Evolutionary conservation across 2,113 vertebrate genomes (phyloP), one percentile per base, ranked within the genome.

Genomic region (Dermatemys mawii): DNA sequence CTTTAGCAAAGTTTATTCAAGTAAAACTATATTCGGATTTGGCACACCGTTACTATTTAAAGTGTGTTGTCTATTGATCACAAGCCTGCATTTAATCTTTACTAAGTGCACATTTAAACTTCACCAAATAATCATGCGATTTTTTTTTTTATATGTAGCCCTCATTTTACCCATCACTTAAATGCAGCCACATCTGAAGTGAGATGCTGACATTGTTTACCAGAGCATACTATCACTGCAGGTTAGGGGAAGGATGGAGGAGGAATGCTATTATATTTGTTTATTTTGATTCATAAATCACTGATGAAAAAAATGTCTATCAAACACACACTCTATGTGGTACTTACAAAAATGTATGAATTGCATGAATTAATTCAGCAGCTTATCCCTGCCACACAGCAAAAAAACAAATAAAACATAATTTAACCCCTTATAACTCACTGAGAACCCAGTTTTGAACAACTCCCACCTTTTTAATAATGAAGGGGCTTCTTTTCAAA

Each of bases 41-140:
- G 92, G 89, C 92, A 97, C 78, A 86, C 32, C 87, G 50, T 53
- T 95, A 93, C 87, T 81, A 82, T 96, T 91, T 60, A 80, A 93
- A 95, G 89, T 84, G 92, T 96, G 95, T 14, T 97, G 85, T 60
- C 75, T 75, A 50, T 94, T 95, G 95, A 97, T 97, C 96, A 95
- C 82, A 88, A 94, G 80, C 13, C 88, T 92, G 5, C 19, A 48
- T 11, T 48, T 48, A 48, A 90, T 46, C 50, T 79, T 24, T 89
- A 32, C 51, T 49, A 89, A 92, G 83, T 83, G 55, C 46, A 48
- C 7, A 48, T 10, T 48, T 48, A 48, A 90, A 49, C 50, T 78
- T 24, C 89, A 32, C 51, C 46, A 90, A 92, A 84, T 83, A 53
- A 92, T 97, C 85, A 91, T 89, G 89, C 85, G 73, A 93, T 89